Evolutionary conservation across 2,113 vertebrate genomes (phyloP).

Genomic region (Lepisosteus osseus): DNA sequence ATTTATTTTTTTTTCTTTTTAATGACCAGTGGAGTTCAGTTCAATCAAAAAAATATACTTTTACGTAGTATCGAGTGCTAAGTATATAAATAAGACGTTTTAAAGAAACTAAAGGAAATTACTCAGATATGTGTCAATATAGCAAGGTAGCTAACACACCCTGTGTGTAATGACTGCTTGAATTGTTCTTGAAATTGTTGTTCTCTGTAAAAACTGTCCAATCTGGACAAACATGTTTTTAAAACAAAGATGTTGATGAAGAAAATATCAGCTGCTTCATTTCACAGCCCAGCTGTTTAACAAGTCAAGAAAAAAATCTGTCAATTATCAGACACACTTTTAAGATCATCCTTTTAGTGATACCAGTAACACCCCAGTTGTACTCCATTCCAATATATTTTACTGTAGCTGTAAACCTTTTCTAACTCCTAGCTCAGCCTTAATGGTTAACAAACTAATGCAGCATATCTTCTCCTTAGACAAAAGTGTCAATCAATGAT

Average conservation of each 20-base stretch:
- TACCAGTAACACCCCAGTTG: constrained; percentile 15
- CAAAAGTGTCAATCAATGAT: constrained; percentile 66
- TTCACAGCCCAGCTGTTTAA: constrained; percentile 14
- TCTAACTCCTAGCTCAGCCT: constrained; percentile 39
- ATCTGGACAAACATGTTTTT: background rate
- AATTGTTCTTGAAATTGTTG: background rate
- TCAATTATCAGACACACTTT: constrained; percentile 9
- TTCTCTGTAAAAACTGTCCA: background rate
- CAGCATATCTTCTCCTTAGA: constrained; percentile 54
- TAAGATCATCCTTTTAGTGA: constrained; percentile 23
- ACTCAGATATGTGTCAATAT: too few relatives aligned
- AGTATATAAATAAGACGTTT: too few relatives aligned
- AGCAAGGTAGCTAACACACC: too few relatives aligned
- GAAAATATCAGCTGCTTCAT: background rate
- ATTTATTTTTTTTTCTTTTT: too few relatives aligned
- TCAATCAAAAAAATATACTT: too few relatives aligned
- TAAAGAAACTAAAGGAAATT: too few relatives aligned
- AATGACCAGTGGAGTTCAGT: too few relatives aligned
- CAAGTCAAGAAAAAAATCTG: constrained; percentile 18
- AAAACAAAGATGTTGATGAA: background rate
- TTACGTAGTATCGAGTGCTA: too few relatives aligned
- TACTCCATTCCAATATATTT: constrained; percentile 43
- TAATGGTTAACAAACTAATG: constrained; percentile 48
- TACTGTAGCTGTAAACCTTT: constrained; percentile 43
- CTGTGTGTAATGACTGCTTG: too few relatives aligned